Evolutionary conservation across 2,888 invertebrate species (phyloP).

Genomic region (Chaetogeoica ovagalla): DNA sequence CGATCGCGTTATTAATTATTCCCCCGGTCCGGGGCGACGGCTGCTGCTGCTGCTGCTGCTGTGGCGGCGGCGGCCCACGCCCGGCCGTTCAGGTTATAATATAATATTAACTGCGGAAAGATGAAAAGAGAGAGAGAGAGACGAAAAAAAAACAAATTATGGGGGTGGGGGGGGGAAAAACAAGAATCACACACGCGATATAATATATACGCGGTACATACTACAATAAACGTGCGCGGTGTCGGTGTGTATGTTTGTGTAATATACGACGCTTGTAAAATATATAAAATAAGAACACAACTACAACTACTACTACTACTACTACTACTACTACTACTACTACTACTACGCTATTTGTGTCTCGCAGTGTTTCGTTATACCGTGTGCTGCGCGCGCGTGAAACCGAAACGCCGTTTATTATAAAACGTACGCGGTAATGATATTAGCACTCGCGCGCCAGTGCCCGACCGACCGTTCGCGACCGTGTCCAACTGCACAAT

Average conservation of each 20-base stretch:
- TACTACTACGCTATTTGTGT: too few species aligned
- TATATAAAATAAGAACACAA: neutral
- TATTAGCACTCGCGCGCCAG: neutral
- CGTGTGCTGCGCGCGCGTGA: too few species aligned
- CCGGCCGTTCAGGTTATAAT: constrained; percentile 32
- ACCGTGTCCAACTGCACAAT: neutral
- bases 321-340: too few species aligned
- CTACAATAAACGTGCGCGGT: neutral
- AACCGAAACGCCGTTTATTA: neutral
- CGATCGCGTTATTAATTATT: constrained; percentile 42
- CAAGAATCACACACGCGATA: constrained; percentile 34
- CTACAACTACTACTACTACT: too few species aligned
- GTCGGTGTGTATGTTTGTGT: neutral
- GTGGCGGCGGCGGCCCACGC: constrained; percentile 22
- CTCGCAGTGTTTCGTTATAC: neutral
- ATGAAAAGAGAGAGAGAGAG: neutral
- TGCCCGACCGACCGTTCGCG: neutral
- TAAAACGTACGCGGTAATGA: too few species aligned
- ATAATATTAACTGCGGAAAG: constrained; percentile 6
- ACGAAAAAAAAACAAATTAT: too few species aligned
- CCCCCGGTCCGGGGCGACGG: constrained; percentile 14
- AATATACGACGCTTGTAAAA: neutral
- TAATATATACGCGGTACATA: neutral
- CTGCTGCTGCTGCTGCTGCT: too few species aligned
- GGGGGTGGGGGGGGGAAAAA: too few species aligned